Evolutionary conservation across 2,113 vertebrate species (phyloP).

Genomic region (Ptilonorhynchus violaceus): DNA sequence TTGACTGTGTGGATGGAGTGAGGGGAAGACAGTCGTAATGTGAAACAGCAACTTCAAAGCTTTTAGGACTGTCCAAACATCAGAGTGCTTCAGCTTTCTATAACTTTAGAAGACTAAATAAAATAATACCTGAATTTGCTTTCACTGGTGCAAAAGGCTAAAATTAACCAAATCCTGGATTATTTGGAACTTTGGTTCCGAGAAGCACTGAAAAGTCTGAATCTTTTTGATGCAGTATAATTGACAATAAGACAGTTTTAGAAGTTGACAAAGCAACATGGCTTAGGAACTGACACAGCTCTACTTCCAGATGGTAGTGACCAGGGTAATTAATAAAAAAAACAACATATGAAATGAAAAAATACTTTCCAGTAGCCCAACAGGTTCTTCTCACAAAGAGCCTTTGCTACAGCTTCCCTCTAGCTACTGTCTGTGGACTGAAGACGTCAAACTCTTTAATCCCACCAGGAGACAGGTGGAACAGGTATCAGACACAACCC

Average conservation of each 20-base stretch:
- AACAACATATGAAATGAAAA: neutral
- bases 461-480: neutral
- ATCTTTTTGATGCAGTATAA: neutral
- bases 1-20: neutral
- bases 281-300: neutral
- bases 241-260: neutral
- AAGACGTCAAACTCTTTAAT: neutral
- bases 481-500: neutral
- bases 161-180: neutral
- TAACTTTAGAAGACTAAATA: neutral
- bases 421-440: neutral
- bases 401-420: neutral
- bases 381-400: neutral
- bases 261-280: neutral
- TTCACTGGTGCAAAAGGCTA: neutral
- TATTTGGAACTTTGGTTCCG: neutral
- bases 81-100: neutral
- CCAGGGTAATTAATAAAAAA: neutral
- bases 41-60: neutral
- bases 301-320: neutral
- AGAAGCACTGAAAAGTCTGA: neutral
- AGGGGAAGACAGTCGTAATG: neutral
- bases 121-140: neutral
- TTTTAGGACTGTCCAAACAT: neutral
- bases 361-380: neutral